Evolutionary conservation across 2,113 vertebrate genomes (phyloP).

Genomic region (Fulica atra): DNA sequence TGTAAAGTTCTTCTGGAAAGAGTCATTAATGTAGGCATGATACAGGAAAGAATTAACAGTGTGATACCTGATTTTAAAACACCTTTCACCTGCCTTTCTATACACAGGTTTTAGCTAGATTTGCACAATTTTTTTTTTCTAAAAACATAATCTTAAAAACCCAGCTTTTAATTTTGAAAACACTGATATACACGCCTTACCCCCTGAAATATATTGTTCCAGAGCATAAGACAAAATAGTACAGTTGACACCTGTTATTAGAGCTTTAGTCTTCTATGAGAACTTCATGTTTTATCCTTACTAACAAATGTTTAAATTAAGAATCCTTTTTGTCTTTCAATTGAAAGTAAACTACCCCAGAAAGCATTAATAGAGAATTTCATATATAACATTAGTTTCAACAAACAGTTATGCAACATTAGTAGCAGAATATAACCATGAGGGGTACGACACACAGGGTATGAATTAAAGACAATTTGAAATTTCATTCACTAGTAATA

Average conservation of each 20-base stretch:
- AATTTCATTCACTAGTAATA: slow-evolving; percentile 44
- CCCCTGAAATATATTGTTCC: not conserved
- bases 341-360: not conserved
- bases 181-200: not conserved
- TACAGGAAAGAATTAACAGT: not conserved
- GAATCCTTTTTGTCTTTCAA: not conserved
- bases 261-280: not conserved
- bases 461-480: slow-evolving; percentile 28
- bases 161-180: not conserved
- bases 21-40: not conserved
- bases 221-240: not conserved
- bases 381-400: slow-evolving; percentile 5
- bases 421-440: slow-evolving; percentile 1
- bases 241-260: not conserved
- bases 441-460: slow-evolving; percentile 4
- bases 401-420: not conserved
- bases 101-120: not conserved
- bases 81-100: not conserved
- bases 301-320: not conserved
- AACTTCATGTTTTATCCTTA: not conserved
- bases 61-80: not conserved
- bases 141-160: not conserved
- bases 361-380: not conserved
- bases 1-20: not conserved
- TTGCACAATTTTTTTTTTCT: not conserved